Base-by-base conservation (phyloP, 1,140 invertebrate genomes). In the Campoletis sonorensis region DNA sequence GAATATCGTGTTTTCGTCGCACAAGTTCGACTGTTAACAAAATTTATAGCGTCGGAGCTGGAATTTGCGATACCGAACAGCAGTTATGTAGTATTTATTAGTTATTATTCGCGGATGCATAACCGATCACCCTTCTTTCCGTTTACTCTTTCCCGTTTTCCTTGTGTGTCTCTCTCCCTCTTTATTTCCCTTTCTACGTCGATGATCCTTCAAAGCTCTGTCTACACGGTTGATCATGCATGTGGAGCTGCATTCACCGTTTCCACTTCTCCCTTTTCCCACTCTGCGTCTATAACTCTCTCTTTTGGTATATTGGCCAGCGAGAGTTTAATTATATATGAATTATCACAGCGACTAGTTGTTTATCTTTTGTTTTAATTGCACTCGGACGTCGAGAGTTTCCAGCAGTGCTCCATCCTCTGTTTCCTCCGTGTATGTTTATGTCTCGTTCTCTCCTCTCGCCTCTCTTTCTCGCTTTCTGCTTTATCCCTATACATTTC, bases 271-370 rank as follows among this genome's bases (percentile, higher is more conserved):
- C 51, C 51, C 51, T 49, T 54, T 54, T 8, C 51, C 51, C 51
- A 4, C 27, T 23, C 2, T 73, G 21, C 58, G 16, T 8, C 58
- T 61, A 10, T n/a, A 61, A 2, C 58, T 4, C 8, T 23, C 23
- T 11, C 18, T n/a, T 7, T 11, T 70, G 27, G 13, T 70, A 70
- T 33, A 33, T 70, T 70, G 15, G 27, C 67, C 54, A 61, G 26
- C 73, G 51, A 78, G 30, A 67, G 76, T 78, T 78, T 78, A 78
- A 78, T 78, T 78, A 78, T 78, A 67, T 67, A 78, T 78, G 76
- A 78, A 78, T 78, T 78, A 78, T 78, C 61, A 78, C 76, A 58
- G 49, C 61, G 76, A 78, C 76, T 78, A 78, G 76, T 78, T 78
- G 76, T 78, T 78, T 78, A 78, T 78, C 54, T 37, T 64, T 67